phyloP scores from a whole-genome alignment of 2,797 vertebrate species.

The Sandelia bainsii region DNA sequence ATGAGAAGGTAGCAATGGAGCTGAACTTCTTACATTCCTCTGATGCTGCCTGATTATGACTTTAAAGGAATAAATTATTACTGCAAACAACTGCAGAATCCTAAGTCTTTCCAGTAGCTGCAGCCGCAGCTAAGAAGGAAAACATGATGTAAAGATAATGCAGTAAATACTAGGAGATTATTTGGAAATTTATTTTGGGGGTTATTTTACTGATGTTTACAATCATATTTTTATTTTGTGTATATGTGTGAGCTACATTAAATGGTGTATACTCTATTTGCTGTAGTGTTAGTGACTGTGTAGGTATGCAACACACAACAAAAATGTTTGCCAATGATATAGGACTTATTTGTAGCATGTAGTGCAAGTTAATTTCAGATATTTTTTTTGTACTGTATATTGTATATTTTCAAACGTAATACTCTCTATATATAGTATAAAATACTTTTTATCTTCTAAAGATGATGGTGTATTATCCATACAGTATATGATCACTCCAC shows the following conservation, averaged over 20 bases:
- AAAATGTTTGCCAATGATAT: too few relatives aligned
- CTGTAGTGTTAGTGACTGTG: not conserved
- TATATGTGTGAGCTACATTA: not conserved
- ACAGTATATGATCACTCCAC: not conserved
- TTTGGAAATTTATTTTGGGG: not conserved
- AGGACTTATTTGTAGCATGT: too few relatives aligned
- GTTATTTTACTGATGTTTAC: slow-evolving; percentile 11
- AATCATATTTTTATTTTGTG: not conserved
- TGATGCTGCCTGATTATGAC: slow-evolving; percentile 91
- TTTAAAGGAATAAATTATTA: slow-evolving; percentile 90
- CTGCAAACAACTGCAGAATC: slow-evolving; percentile 72
- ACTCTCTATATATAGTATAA: too few relatives aligned
- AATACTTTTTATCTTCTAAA: too few relatives aligned
- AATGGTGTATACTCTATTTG: not conserved
- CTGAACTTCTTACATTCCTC: slow-evolving; percentile 94
- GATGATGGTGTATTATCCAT: not conserved
- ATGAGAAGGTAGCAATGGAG: slow-evolving; percentile 95
- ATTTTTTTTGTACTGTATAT: too few relatives aligned
- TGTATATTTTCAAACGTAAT: too few relatives aligned
- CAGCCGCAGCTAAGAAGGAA: slow-evolving; percentile 4
- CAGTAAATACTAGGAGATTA: slow-evolving; percentile 2
- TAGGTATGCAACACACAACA: too few relatives aligned
- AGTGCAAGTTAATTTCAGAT: too few relatives aligned
- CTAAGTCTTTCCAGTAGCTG: slow-evolving; percentile 26
- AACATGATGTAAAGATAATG: not conserved